Evolutionary conservation across 1,140 invertebrate genomes (phyloP).

Genomic region (Ylistrum balloti): DNA sequence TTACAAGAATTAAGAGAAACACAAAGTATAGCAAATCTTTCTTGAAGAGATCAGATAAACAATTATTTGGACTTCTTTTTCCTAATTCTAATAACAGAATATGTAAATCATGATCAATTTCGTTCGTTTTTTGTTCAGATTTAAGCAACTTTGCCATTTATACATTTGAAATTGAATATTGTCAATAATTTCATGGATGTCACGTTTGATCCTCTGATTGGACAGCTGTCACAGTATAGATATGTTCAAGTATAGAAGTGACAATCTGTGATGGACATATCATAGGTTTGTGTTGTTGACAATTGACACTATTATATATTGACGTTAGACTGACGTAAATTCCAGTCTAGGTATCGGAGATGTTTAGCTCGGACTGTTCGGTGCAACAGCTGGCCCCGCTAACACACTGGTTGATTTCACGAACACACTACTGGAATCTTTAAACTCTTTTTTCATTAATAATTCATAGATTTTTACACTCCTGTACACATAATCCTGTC

Average conservation of each 20-base stretch:
- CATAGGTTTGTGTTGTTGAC: background rate
- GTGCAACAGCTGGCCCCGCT: background rate
- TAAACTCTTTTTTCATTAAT: background rate
- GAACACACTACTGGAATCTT: slow-evolving; percentile 9
- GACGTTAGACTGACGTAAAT: background rate
- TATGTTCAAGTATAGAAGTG: background rate
- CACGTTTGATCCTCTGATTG: background rate
- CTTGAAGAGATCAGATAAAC: no score
- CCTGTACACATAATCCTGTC: slow-evolving; percentile 10
- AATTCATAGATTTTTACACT: slow-evolving; percentile 35
- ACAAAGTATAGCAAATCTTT: no score
- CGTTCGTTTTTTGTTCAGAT: no score
- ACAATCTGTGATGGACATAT: background rate
- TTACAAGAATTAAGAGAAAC: no score
- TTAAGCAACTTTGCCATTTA: background rate
- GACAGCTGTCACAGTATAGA: background rate
- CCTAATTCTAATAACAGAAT: no score
- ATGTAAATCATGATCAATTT: no score
- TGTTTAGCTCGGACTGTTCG: background rate
- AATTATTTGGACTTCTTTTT: no score
- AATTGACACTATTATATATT: slow-evolving; percentile 6
- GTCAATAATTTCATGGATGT: background rate
- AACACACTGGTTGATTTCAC: slow-evolving; percentile 30
- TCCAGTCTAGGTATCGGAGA: background rate
- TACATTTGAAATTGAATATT: background rate